Base-by-base conservation (phyloP, 2,888 invertebrate genomes). In the Eupeodes latifasciatus region DNA sequence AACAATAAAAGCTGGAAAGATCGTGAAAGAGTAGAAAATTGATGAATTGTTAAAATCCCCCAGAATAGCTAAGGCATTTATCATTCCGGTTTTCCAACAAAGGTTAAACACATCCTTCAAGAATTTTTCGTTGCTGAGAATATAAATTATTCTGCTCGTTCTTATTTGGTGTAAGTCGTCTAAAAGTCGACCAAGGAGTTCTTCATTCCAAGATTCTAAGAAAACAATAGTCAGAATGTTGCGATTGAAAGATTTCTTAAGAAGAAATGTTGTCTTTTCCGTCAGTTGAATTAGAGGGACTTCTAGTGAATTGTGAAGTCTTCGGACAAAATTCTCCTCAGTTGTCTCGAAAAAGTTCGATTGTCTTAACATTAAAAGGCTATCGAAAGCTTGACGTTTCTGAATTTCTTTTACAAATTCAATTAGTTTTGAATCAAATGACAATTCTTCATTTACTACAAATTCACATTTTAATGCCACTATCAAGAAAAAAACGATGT, bases 121-220 rank as follows among this genome's bases (percentile, higher is more conserved):
- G 1, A 27, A 57, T 1, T 5, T 10, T 2, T 11, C 10, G 16
- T 51, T 51, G 3, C 12, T 40, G 5, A 92, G 27, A 16, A 92
- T 40, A 71, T 92, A 91, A 5, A 92, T 72, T 4, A 92, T 86
- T 27, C 91, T 90, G 4, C 91, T 69, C 16, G 81, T 89, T 19
- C 90, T 91, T 89, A 91, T 91, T 9, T 91, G 91, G 16, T 89
- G 80, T 6, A 92, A 88, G 84, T 90, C 91, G 4, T 51, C 62
- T 2, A 90, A 89, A 34, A 92, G 74, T 4, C 90, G 82, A 5
- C 89, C 85, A 0, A 92, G 66, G 11, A 44, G 34, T 3, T 57
- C 88, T 7, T 59, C 71, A 44, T 91, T 86, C 36, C 90, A 86
- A 40, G 82, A 83, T 27, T 72, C 77, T 62, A 92, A 57, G 72